phyloP scores from a whole-genome alignment of 2,113 vertebrate species.

The pig (Sus scrofa) region DNA sequence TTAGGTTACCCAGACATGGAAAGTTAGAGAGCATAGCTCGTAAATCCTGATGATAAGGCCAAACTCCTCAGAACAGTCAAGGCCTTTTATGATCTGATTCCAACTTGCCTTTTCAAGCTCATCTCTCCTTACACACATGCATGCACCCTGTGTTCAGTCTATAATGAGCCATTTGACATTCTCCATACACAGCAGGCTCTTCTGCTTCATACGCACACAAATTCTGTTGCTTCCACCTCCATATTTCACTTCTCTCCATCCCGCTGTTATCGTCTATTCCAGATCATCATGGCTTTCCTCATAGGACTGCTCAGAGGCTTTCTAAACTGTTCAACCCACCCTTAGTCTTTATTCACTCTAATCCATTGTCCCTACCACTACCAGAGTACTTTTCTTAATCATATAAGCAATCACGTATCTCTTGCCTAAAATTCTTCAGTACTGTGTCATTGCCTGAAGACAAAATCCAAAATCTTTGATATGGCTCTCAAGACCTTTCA shows the following conservation, averaged over 20 bases:
- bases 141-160: not conserved
- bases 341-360: not conserved
- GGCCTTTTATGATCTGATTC: constrained; percentile 50
- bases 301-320: not conserved
- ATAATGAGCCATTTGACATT: constrained; percentile 69
- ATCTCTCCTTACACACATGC: constrained; percentile 1
- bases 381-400: not conserved
- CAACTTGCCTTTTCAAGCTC: constrained; percentile 51
- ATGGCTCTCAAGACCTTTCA: not conserved
- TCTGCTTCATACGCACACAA: not conserved
- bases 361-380: not conserved
- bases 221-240: constrained; percentile 2
- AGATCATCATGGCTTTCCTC: not conserved
- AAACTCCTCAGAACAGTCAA: constrained; percentile 56
- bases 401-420: not conserved
- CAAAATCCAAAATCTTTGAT: not conserved
- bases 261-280: not conserved
- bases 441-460: not conserved
- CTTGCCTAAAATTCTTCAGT: not conserved
- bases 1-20: constrained; percentile 87
- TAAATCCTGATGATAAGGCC: constrained; percentile 78
- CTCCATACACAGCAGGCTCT: constrained; percentile 39
- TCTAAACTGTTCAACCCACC: not conserved
- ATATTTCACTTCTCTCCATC: not conserved
- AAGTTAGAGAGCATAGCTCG: constrained; percentile 78